Base-by-base conservation (phyloP, 2,888 invertebrate species). In the Oeneis ivallda region DNA sequence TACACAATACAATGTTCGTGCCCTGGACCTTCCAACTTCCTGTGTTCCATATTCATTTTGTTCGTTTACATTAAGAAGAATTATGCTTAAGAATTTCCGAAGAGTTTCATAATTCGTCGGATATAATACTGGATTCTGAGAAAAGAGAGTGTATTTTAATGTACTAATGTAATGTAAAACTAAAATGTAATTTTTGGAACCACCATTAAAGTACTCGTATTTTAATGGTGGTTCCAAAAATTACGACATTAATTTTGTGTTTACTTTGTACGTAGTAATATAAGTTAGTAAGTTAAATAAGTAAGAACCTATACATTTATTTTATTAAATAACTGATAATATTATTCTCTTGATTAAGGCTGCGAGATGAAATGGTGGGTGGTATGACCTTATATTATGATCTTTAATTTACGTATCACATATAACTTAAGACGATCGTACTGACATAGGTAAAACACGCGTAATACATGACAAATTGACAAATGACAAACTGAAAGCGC, bases 1-100 rank as follows among this genome's bases (percentile, higher is more conserved):
- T 45, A 52, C 10, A 43, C 41, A 47, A 59, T 49, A 56, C 56
- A 56, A 41, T 41, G 56, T 56, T 19, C 39, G 17, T 41, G 13
- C 19, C 13, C 41, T 56, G 41, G 17, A 19, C 56, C 37, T 41
- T 2, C 56, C 19, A 56, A 56, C 56, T 56, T 56, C 56, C 56
- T 56, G 56, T 56, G 19, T 41, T 54, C 41, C 56, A 56, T 41
- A 56, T 37, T 56, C 41, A 56, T 54, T 45, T 39, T 17, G 56
- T 19, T 17, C 41, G 41, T 56, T 56, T 56, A 56, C 19, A 53
- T 34, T 6, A 34, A 6, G 2, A 6, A 34, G 32, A 6, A 5
- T 2, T 34, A 45, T 56, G 17, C 19, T 17, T 41, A 56, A 39
- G 53, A 19, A 56, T 19, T 56, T 39, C 11, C 19, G 19, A 10